These are phyloP conservation scores for Micronycteris hirsuta DNA, from an alignment of 2,113 vertebrate genomes.

Conservation along the genomic window DNA sequence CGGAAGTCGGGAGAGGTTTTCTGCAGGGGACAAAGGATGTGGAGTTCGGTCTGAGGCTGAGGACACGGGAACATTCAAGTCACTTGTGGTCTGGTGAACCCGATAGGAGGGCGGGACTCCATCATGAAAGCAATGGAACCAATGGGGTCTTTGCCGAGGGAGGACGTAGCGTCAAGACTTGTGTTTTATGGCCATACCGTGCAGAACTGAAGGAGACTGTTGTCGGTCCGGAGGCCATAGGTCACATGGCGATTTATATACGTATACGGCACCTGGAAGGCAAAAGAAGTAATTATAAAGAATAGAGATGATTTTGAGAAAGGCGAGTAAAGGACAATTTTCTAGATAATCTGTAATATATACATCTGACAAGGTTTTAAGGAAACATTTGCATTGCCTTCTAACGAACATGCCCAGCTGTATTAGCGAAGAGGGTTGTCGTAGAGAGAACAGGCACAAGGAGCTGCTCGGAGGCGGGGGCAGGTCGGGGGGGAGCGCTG, in stretches of 20 bases:
- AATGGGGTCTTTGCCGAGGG: not conserved
- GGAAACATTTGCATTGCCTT: not conserved
- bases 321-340: not conserved
- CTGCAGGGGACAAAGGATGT: no score
- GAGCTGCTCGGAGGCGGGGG: not conserved
- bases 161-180: not conserved
- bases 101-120: not conserved
- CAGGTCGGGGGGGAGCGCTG: fast-evolving
- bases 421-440: not conserved
- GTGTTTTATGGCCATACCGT: not conserved
- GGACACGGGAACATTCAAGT: not conserved
- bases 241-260: no score
- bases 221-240: not conserved
- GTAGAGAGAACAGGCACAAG: not conserved
- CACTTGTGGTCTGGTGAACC: not conserved
- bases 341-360: not conserved
- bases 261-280: not conserved
- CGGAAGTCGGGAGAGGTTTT: not conserved
- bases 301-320: not conserved
- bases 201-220: not conserved
- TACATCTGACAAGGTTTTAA: not conserved
- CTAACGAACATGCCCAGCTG: not conserved
- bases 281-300: not conserved
- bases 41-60: not conserved
- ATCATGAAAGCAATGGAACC: not conserved